Evolutionary conservation across 2,888 invertebrate genomes (phyloP).

Genomic region (Dioctria rufipes): DNA sequence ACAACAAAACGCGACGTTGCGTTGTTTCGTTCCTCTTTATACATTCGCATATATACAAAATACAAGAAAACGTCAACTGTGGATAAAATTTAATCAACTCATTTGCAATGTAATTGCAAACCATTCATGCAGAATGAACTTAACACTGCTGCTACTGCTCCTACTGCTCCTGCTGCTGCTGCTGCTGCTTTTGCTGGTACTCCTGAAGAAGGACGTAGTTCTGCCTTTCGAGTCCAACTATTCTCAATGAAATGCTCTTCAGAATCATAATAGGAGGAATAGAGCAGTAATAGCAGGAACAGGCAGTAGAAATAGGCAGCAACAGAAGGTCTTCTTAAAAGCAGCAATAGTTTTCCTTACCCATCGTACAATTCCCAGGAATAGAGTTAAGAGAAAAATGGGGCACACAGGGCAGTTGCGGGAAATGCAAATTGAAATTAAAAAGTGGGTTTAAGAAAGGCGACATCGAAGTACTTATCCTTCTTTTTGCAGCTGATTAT

Average conservation of each 20-base stretch:
- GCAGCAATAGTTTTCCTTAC: background rate
- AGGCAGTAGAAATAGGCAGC: background rate
- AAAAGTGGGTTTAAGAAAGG: constrained; percentile 1
- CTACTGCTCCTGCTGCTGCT: background rate
- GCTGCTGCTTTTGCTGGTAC: no score
- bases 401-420: background rate
- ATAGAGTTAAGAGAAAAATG: no score
- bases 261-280: background rate
- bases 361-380: no score
- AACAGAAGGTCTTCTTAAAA: background rate
- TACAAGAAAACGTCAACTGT: constrained; percentile 11
- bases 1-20: no score
- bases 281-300: background rate
- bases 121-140: constrained; percentile 10
- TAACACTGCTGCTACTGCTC: background rate
- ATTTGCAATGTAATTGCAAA: constrained; percentile 25
- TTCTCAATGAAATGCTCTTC: background rate
- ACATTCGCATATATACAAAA: no score
- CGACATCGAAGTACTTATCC: constrained; percentile 22
- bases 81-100: constrained; percentile 13
- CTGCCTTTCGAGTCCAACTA: background rate
- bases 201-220: no score
- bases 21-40: no score
- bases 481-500: constrained; percentile 16
- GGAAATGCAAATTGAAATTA: constrained; percentile 20